phyloP scores from a whole-genome alignment of 2,113 vertebrate genomes.

The Mus spicilegus region DNA sequence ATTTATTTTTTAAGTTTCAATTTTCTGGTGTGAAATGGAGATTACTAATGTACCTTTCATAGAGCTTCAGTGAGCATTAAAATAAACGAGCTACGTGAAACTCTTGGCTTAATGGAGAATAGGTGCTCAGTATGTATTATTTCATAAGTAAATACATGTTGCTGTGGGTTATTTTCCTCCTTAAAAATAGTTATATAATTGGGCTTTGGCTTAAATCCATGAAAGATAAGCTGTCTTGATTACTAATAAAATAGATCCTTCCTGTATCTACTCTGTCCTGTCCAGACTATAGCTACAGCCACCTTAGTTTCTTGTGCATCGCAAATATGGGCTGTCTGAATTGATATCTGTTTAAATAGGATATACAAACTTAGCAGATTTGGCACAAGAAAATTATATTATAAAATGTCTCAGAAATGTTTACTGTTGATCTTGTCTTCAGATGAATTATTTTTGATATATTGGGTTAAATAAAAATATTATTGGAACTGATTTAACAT shows the following conservation, averaged over 20 bases:
- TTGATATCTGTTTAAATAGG: conserved; percentile 12
- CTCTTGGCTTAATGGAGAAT: background rate
- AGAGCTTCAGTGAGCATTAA: background rate
- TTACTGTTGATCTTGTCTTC: conserved; percentile 1
- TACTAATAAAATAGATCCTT: background rate
- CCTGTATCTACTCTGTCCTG: background rate
- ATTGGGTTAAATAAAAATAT: conserved; percentile 25
- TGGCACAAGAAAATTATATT: background rate
- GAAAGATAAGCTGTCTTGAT: conserved; percentile 1
- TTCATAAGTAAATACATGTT: background rate
- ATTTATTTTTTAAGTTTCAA: background rate
- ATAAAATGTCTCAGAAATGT: background rate
- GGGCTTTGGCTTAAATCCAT: conserved; percentile 28
- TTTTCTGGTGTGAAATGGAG: conserved; percentile 24
- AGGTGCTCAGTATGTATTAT: background rate
- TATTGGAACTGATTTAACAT: conserved; percentile 10
- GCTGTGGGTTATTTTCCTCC: conserved; percentile 29
- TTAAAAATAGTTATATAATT: background rate
- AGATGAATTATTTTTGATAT: conserved; percentile 19
- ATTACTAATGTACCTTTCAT: background rate
- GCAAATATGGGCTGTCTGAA: background rate
- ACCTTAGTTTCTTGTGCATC: background rate
- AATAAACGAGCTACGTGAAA: background rate
- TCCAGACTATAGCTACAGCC: background rate
- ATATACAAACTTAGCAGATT: background rate